Percentiles rank a stretch among this genome's conserved stretches.
These are phyloP conservation scores for Puntigrus tetrazona DNA, from an alignment of 2,113 vertebrate species.

Conservation along the genomic window DNA sequence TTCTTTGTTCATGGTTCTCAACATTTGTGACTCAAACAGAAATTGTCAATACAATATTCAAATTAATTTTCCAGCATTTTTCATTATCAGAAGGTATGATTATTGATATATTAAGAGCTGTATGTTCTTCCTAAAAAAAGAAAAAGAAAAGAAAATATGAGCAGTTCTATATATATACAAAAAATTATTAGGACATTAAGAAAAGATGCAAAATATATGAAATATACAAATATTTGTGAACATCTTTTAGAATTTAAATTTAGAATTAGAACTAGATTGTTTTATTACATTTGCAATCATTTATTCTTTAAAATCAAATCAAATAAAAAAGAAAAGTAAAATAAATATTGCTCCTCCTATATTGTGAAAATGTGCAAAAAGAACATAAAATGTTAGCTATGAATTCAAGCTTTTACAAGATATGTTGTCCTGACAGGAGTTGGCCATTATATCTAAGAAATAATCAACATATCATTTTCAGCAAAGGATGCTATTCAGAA, in stretches of 20 bases:
- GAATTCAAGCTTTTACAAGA: neutral
- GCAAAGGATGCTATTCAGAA: neutral
- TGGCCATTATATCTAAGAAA: neutral
- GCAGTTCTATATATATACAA: too few relatives aligned
- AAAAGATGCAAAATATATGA: too few relatives aligned
- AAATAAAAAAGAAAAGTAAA: too few relatives aligned
- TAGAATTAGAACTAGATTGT: too few relatives aligned
- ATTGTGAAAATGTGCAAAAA: neutral
- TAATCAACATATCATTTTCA: neutral
- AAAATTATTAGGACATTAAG: too few relatives aligned
- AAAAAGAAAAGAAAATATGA: too few relatives aligned
- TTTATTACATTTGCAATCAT: too few relatives aligned
- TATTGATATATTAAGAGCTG: neutral
- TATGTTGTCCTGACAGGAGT: neutral
- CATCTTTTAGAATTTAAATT: too few relatives aligned
- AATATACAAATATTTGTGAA: too few relatives aligned
- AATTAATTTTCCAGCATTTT: neutral
- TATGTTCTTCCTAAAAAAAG: neutral
- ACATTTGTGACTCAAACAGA: neutral
- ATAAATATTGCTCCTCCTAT: too few relatives aligned
- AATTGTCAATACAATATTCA: neutral
- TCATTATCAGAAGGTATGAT: neutral
- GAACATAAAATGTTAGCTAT: neutral
- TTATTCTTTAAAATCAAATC: too few relatives aligned
- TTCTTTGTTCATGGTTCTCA: neutral